Conservation (phyloP, 2,797 vertebrate genomes). For the Dromococcyx pavoninus region DNA sequence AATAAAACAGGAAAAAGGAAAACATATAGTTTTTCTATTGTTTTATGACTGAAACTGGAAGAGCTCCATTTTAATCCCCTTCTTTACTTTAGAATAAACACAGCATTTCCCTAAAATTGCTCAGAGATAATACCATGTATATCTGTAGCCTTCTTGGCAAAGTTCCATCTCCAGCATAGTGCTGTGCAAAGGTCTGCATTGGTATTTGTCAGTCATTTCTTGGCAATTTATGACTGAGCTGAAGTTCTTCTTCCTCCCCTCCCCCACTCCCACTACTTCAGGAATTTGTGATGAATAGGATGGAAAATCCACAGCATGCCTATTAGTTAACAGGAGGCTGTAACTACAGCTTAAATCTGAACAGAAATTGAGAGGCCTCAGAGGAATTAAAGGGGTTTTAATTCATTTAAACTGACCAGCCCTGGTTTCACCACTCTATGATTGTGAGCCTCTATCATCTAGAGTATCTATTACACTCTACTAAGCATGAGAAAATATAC, state of each 20-base stretch:
- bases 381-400: conserved; percentile 10
- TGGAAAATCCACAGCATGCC: conserved; percentile 9
- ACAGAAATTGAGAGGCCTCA: not conserved
- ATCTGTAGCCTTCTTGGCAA: conserved; percentile 28
- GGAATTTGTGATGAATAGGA: conserved; percentile 49
- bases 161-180: not conserved
- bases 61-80: not conserved
- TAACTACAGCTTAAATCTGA: conserved; percentile 34
- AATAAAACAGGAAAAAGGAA: not conserved
- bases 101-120: not conserved
- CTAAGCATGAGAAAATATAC: conserved; percentile 27
- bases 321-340: conserved; percentile 26
- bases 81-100: not conserved
- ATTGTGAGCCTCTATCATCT: conserved; percentile 17
- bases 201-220: conserved; percentile 56
- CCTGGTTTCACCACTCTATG: conserved; percentile 13
- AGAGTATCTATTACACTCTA: conserved; percentile 16
- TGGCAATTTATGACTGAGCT: conserved; percentile 25
- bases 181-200: conserved; percentile 30
- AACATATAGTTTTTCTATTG: not conserved
- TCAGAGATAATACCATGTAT: conserved; percentile 3
- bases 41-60: not conserved
- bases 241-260: not conserved
- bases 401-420: conserved; percentile 34
- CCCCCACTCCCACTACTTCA: conserved; percentile 26